These are phyloP conservation scores for Stenolophus ochropezus DNA, from an alignment of 2,888 invertebrate species.

Conservation along the genomic window DNA sequence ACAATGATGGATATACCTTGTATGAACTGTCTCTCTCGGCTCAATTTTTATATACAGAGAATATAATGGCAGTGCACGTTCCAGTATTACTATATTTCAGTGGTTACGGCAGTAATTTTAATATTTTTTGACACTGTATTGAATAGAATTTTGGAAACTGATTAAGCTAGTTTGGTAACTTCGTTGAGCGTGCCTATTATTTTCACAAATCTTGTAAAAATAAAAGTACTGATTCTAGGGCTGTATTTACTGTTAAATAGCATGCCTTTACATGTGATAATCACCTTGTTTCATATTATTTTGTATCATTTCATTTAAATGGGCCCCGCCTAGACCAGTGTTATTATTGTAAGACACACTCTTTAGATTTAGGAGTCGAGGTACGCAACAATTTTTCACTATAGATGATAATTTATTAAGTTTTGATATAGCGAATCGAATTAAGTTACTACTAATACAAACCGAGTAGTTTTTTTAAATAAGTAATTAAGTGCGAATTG, in stretches of 20 bases:
- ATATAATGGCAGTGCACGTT: too few species aligned
- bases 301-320: not conserved
- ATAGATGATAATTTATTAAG: slow-evolving; percentile 46
- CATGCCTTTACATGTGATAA: slow-evolving; percentile 1
- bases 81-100: too few species aligned
- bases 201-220: not conserved
- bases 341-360: slow-evolving; percentile 3
- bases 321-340: not conserved
- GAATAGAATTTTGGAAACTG: too few species aligned
- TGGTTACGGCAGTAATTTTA: too few species aligned
- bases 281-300: not conserved
- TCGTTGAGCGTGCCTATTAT: not conserved
- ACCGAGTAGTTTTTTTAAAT: slow-evolving; percentile 33
- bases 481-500: slow-evolving; percentile 41
- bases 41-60: too few species aligned
- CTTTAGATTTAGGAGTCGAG: slow-evolving; percentile 18
- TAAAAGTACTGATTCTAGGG: not conserved
- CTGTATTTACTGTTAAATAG: not conserved
- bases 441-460: slow-evolving; percentile 28
- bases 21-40: too few species aligned
- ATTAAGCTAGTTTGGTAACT: too few species aligned
- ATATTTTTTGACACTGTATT: too few species aligned
- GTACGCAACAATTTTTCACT: slow-evolving; percentile 47
- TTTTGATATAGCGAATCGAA: slow-evolving; percentile 50
- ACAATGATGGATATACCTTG: too few species aligned